A percentile compares a stretch with the other conserved stretches of the same genome.
Conservation (phyloP, 2,888 invertebrate genomes). For the Carcina quercana region DNA sequence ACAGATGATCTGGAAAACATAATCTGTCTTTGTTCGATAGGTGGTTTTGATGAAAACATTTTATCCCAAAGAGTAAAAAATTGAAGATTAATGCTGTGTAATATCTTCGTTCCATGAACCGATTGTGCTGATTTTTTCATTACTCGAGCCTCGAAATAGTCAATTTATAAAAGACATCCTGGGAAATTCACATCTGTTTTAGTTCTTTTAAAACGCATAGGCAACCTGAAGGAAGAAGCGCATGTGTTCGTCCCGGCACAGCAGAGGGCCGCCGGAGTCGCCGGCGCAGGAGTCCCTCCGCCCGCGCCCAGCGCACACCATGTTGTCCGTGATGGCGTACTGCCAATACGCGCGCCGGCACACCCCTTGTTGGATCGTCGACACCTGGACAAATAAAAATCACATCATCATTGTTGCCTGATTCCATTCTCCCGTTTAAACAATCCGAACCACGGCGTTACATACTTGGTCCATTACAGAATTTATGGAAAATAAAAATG, state of each 20-base stretch:
- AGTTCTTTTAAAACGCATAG: too few relatives aligned
- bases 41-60: too few relatives aligned
- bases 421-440: too few relatives aligned
- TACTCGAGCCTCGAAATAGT: too few relatives aligned
- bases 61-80: too few relatives aligned
- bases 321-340: constrained; percentile 89
- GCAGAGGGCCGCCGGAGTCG: constrained; percentile 78
- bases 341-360: constrained; percentile 90
- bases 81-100: too few relatives aligned
- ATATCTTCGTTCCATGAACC: too few relatives aligned
- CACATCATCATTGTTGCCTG: background rate
- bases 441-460: background rate
- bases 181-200: too few relatives aligned
- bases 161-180: too few relatives aligned
- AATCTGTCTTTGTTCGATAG: too few relatives aligned
- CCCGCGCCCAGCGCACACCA: constrained; percentile 96
- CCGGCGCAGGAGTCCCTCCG: constrained; percentile 94
- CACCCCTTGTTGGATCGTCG: constrained; percentile 84
- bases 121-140: too few relatives aligned
- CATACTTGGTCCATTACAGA: background rate
- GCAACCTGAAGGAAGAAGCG: constrained; percentile 76
- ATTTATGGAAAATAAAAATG: background rate
- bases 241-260: constrained; percentile 75
- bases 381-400: constrained; percentile 73
- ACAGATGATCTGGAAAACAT: too few relatives aligned